Evolutionary conservation across 2,888 invertebrate species (phyloP), one percentile per base, ranked within the genome.

Genomic region (Parnassius glacialis): DNA sequence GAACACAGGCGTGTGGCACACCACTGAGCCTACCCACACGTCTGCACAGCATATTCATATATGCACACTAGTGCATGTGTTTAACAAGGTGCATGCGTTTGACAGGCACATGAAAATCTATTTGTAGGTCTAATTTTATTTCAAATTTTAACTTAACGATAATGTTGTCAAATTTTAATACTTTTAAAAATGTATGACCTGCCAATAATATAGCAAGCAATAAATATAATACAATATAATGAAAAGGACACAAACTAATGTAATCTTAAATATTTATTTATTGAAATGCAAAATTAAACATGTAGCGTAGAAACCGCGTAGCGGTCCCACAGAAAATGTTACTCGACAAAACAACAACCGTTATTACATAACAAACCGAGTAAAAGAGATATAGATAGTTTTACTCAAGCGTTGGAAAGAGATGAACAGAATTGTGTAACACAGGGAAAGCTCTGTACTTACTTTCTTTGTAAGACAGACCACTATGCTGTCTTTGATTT

Each of bases 351-450:
- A 86, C 85, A 88, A 88, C 86, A 84, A 87, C 90, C 88, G 90
- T 90, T 90, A 90, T 91, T 90, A 84, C 84, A 89, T 91, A 91
- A 91, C 90, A 87, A 88, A 85, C 74, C 65, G 81, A 66, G 70
- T 67, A 80, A 87, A 64, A 65, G 83, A 78, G 84, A 84, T 55
- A 66, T 71, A 61, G 54, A 68, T 68, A 73, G 66, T 65, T 67
- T 68, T 45, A 60, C 72, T 68, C 65, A 65, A 65, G 67, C 60
- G 83, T 67, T 70, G 68, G 83, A 89, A 75, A 79, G 84, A 83
- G 89, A 88, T 69, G 70, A 70, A 75, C 73, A 70, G 76, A 75
- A 83, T 91, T 90, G 90, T 90, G 87, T 90, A 90, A 87, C 87
- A 91, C 90, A 91, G 87, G 78, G 90, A 90, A 90, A 90, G 90